A percentile compares a stretch with the other conserved stretches of the same genome.
Conservation (phyloP, 2,797 vertebrate genomes). For the Monodelphis domestica region DNA sequence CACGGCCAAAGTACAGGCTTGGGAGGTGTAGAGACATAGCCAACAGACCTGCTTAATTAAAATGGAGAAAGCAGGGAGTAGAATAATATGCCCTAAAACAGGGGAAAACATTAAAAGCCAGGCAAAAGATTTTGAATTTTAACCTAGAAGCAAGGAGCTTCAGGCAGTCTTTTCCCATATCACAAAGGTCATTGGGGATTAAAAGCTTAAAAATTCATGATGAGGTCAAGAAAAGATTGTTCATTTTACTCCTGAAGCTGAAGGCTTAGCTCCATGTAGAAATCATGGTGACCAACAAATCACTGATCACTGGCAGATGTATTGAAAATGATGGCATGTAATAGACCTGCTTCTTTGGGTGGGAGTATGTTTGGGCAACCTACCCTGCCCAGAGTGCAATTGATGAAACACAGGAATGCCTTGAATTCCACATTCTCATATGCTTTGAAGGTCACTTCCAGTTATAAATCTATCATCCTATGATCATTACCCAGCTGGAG, state of each 20-base stretch:
- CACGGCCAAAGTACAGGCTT: background rate
- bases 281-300: background rate
- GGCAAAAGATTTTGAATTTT: background rate
- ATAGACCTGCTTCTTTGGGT: background rate
- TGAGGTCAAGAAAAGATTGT: background rate
- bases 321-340: background rate
- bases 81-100: background rate
- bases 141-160: background rate
- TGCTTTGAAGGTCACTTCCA: background rate
- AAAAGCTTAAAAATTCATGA: background rate
- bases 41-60: background rate
- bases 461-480: background rate
- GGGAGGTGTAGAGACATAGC: background rate
- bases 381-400: background rate
- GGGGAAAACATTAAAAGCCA: background rate
- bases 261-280: background rate
- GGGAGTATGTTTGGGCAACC: background rate
- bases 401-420: background rate
- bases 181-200: background rate
- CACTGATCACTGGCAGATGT: background rate
- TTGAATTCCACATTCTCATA: background rate
- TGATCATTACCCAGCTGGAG: background rate
- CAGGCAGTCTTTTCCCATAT: background rate
- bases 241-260: background rate
- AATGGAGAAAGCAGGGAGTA: background rate